Evolutionary conservation across 2,113 vertebrate species (phyloP), one percentile per base, ranked within the genome.

Genomic region (Phylloscopus whistleri): DNA sequence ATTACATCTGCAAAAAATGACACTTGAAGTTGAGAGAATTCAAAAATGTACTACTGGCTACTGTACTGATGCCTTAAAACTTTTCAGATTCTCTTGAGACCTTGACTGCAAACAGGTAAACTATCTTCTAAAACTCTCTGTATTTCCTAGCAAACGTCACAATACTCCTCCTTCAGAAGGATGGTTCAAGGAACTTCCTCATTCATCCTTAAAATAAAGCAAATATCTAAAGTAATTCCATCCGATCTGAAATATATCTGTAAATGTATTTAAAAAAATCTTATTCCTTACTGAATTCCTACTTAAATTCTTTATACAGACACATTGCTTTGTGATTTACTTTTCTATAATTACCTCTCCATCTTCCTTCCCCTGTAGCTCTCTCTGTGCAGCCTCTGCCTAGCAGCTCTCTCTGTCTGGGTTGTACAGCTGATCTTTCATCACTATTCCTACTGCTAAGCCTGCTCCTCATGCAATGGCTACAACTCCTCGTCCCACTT

Each of bases 1-100:
- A 46, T 43, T 83, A 56, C 3, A 33, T 66, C 9, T 85, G 15
- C 6, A 78, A 75, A 81, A 93, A 33, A 24, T 10, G 2, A 46
- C 46, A 13, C n/a, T 31, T 91, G 18, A 17, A 72, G 49, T 76
- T 84, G 18, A 6, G 8, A 85, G 35, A 93, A 75, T 35, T 85
- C 44, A 84, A 72, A 20, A 35, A 7, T 0, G 0, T 66, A 18
- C 21, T n/a, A 49, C 11, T 70, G 33, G 7, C 16, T 59, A 55
- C n/a, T 82, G 58, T 26, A 64, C 4, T 39, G 15, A 33, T 69
- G 8, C 2, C 13, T 62, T 68, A 46, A 92, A 93, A 73, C 12
- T 7, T 21, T 79, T 64, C 31, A 35, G 11, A 23, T 49, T 87
- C 20, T 84, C 22, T 64, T 84, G 41, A 76, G 85, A 66, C 2